A percentile compares a stretch with the other conserved stretches of the same genome.
phyloP scores from a whole-genome alignment of 2,888 invertebrate genomes.

The Corbicula japonica region DNA sequence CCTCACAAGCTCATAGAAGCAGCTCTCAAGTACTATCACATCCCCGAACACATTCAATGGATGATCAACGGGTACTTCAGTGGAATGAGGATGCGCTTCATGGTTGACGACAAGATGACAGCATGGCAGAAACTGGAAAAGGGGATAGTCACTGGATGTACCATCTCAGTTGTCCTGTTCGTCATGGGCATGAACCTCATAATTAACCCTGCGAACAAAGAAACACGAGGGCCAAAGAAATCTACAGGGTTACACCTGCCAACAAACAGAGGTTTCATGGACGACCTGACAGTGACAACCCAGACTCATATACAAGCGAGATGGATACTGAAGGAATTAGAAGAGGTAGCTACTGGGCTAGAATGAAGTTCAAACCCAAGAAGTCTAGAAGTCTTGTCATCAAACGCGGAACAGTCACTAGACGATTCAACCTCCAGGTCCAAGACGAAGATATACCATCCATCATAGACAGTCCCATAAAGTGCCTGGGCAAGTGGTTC shows the following conservation, averaged over 20 bases:
- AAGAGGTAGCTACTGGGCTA: not conserved
- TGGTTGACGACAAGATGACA: conserved; percentile 19
- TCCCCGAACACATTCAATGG: conserved; percentile 11
- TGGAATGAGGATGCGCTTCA: conserved; percentile 21
- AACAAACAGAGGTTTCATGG: conserved; percentile 25
- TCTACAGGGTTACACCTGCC: conserved; percentile 9
- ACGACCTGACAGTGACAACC: conserved; percentile 28
- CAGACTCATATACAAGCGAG: conserved; percentile 19
- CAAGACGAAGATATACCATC: conserved; percentile 28
- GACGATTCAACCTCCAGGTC: not conserved
- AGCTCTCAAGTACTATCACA: conserved; percentile 32
- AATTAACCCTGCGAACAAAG: not conserved
- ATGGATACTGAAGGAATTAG: conserved; percentile 12
- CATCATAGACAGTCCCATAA: conserved; percentile 11
- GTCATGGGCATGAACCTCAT: conserved; percentile 34
- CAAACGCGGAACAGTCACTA: not conserved
- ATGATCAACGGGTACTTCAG: conserved; percentile 19
- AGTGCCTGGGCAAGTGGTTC: conserved; percentile 10
- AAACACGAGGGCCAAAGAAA: not conserved
- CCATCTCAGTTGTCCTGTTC: conserved; percentile 21
- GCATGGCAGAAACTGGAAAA: conserved; percentile 20
- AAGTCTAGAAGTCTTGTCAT: conserved; percentile 14
- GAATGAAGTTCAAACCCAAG: conserved; percentile 16
- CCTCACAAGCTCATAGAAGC: conserved; percentile 37
- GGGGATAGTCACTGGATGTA: conserved; percentile 26